Percentiles rank a stretch among this genome's conserved stretches.
These are phyloP conservation scores for Xenotilapia longispinis DNA, from an alignment of 2,113 vertebrate species.

Conservation along the genomic window DNA sequence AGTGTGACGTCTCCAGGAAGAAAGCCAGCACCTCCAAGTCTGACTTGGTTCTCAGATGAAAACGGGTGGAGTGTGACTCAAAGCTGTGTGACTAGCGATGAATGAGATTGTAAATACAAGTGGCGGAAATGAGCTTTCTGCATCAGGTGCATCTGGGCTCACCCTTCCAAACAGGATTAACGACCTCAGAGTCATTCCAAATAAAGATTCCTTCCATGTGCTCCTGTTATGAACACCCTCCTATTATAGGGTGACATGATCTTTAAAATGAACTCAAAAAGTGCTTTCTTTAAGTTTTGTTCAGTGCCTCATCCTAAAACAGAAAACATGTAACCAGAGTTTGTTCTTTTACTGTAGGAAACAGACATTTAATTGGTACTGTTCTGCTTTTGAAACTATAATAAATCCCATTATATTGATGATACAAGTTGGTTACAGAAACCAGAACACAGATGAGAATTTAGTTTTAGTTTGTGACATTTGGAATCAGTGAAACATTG, in stretches of 20 bases:
- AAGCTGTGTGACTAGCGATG: not conserved
- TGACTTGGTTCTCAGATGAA: not conserved
- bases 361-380: not conserved
- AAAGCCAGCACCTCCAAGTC: not conserved
- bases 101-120: not conserved
- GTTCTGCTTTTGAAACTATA: not conserved
- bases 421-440: not conserved
- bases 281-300: not conserved
- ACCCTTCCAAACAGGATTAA: not conserved
- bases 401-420: not conserved
- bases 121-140: not conserved
- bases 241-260: not conserved
- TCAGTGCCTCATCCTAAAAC: not conserved
- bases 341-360: not conserved
- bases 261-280: not conserved
- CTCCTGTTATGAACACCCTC: not conserved
- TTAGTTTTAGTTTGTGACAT: not conserved
- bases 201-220: not conserved
- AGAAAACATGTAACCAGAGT: not conserved
- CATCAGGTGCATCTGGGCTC: not conserved
- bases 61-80: not conserved
- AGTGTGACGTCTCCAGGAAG: not conserved
- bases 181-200: not conserved
- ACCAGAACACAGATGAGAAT: not conserved
- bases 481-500: not conserved